Conservation (phyloP, 2,113 vertebrate species). For the Hippocampus zosterae region DNA sequence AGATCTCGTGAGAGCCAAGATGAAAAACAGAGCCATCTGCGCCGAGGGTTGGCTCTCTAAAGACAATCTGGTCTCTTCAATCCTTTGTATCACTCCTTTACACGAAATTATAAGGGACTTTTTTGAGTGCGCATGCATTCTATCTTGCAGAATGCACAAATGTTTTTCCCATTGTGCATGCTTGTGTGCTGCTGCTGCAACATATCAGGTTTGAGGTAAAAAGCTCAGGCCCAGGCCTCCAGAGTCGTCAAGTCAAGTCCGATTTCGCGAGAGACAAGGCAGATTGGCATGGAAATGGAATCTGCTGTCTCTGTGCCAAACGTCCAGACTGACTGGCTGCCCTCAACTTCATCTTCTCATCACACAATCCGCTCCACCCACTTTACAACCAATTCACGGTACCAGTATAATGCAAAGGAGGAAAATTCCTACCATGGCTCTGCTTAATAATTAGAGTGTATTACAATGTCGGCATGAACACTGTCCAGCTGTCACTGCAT, state of each 20-base stretch:
- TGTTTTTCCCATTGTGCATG: conserved; percentile 41
- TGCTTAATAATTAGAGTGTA: conserved; percentile 59
- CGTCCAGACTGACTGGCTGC: conserved; percentile 68
- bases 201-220: conserved; percentile 58
- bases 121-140: conserved; percentile 19
- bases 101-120: conserved; percentile 56
- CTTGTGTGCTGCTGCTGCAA: conserved; percentile 7
- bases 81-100: conserved; percentile 64
- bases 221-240: conserved; percentile 55
- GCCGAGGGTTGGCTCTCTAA: conserved; percentile 65
- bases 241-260: conserved; percentile 70
- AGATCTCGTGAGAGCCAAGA: conserved; percentile 67
- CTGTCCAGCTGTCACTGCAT: conserved; percentile 62
- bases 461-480: conserved; percentile 60
- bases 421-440: conserved; percentile 28
- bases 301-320: conserved; percentile 70
- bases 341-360: conserved; percentile 67
- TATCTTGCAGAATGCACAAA: conserved; percentile 25
- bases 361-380: conserved; percentile 48
- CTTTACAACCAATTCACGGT: conserved; percentile 41
- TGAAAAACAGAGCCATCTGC: conserved; percentile 72
- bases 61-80: conserved; percentile 64
- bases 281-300: conserved; percentile 75
- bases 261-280: conserved; percentile 70
- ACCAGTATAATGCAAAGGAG: conserved; percentile 34